These are phyloP conservation scores for Paralichthys olivaceus DNA, from an alignment of 2,113 vertebrate species.

Conservation along the genomic window DNA sequence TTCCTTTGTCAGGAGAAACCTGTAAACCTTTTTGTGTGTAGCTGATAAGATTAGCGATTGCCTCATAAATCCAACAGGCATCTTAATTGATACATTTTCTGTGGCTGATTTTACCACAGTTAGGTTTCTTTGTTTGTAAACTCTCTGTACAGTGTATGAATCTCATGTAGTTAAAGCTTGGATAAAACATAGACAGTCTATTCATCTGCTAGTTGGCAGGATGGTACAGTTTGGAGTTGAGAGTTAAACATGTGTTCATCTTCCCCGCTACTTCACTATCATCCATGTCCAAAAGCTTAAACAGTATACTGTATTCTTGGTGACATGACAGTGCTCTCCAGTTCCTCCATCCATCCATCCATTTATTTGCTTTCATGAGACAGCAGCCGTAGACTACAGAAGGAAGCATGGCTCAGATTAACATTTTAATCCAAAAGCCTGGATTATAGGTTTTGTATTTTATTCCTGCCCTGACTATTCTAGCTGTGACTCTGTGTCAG, in stretches of 20 bases:
- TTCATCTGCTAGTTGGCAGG: neutral
- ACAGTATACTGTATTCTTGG: slow-evolving; percentile 1
- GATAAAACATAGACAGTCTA: neutral
- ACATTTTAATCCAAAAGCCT: slow-evolving; percentile 80
- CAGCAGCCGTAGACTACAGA: slow-evolving; percentile 64
- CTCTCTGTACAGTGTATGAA: too few species aligned
- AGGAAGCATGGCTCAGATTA: slow-evolving; percentile 79
- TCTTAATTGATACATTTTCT: neutral
- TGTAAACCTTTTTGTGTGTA: neutral
- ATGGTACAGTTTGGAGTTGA: neutral
- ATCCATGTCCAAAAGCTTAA: slow-evolving; percentile 12
- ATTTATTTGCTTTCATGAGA: slow-evolving; percentile 64
- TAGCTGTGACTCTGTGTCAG: slow-evolving; percentile 46
- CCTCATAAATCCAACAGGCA: neutral
- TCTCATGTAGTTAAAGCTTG: too few species aligned
- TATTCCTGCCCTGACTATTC: slow-evolving; percentile 72
- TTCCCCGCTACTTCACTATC: neutral
- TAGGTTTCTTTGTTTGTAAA: neutral
- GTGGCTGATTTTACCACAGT: neutral
- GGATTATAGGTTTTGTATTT: slow-evolving; percentile 83
- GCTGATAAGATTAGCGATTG: neutral
- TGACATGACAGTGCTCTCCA: slow-evolving; percentile 20
- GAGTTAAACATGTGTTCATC: neutral
- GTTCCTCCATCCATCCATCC: slow-evolving; percentile 26
- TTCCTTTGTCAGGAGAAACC: neutral